phyloP scores from a whole-genome alignment of 1,140 invertebrate species.

The Euborellia annulipes region DNA sequence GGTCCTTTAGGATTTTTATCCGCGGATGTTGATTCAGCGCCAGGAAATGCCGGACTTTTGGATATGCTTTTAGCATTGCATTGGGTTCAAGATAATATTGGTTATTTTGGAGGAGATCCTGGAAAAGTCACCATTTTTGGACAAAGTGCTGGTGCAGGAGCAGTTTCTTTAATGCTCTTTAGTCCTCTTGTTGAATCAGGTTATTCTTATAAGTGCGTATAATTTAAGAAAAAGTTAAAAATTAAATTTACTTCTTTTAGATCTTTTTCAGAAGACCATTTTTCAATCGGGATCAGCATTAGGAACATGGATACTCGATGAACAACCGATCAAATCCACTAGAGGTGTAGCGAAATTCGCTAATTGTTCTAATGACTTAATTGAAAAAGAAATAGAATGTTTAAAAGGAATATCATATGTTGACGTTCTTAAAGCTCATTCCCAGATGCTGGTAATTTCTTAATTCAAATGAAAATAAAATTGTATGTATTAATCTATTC shows the following conservation, averaged over 20 bases:
- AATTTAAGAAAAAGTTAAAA: too few relatives aligned
- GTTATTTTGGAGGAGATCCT: slow-evolving; percentile 25
- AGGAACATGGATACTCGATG: slow-evolving; percentile 20
- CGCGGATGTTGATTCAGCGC: slow-evolving; percentile 18
- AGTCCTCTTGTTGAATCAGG: slow-evolving; percentile 12
- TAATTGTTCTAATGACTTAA: slow-evolving; percentile 11
- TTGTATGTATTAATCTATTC: too few relatives aligned
- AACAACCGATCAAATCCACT: slow-evolving; percentile 11
- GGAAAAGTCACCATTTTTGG: slow-evolving; percentile 24
- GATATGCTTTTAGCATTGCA: slow-evolving; percentile 31
- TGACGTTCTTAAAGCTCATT: too few relatives aligned
- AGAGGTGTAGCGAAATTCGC: slow-evolving; percentile 11
- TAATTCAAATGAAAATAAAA: too few relatives aligned
- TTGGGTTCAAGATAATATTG: slow-evolving; percentile 32
- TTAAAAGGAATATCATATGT: background rate
- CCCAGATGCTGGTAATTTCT: too few relatives aligned
- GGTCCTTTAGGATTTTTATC: slow-evolving; percentile 27
- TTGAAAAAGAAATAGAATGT: background rate
- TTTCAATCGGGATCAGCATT: slow-evolving; percentile 37
- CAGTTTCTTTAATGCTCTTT: slow-evolving; percentile 14
- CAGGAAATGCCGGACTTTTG: slow-evolving; percentile 38
- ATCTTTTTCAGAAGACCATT: slow-evolving; percentile 41
- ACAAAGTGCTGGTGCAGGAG: slow-evolving; percentile 17
- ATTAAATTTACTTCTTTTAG: slow-evolving; percentile 24
- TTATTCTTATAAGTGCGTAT: background rate